A percentile compares a stretch with the other conserved stretches of the same genome.
Evolutionary conservation across 30 jellyfish, hydroid and myxozoan species (phyloP).

Genomic region (Hydra vulgaris): DNA sequence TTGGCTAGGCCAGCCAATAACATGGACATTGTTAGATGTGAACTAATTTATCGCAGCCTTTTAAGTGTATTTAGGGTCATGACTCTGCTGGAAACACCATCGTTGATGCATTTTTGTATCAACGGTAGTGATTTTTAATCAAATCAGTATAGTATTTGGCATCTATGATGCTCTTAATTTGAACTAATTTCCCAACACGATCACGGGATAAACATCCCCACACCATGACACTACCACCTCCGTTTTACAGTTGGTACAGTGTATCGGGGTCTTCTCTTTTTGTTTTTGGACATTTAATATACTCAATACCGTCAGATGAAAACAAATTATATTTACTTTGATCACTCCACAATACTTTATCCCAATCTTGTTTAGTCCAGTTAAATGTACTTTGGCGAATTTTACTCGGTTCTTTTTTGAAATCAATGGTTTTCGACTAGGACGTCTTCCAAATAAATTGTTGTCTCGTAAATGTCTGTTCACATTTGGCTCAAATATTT

Average conservation of each 20-base stretch:
- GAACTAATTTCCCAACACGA: not conserved
- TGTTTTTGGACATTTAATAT: not conserved
- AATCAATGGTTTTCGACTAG: too few species aligned
- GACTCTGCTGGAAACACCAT: not conserved
- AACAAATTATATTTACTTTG: not conserved
- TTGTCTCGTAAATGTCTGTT: too few species aligned
- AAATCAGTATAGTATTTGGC: not conserved
- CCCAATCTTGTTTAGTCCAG: too few species aligned
- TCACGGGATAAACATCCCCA: not conserved
- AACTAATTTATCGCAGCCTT: not conserved
- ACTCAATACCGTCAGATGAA: not conserved
- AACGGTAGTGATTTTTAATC: not conserved
- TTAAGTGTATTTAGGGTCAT: not conserved
- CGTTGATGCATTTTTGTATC: not conserved
- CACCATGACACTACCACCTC: not conserved
- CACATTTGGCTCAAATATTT: too few species aligned
- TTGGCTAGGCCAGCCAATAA: not conserved
- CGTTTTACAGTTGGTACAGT: not conserved
- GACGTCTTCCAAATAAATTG: too few species aligned
- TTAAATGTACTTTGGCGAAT: too few species aligned
- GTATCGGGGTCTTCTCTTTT: not conserved
- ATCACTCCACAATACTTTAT: too few species aligned
- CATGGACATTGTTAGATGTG: not conserved
- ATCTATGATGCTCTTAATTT: not conserved
- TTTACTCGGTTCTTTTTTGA: too few species aligned